Evolutionary conservation across 1,140 invertebrate genomes (phyloP), one percentile per base, ranked within the genome.

Genomic region (Lepidotrigona ventralis): DNA sequence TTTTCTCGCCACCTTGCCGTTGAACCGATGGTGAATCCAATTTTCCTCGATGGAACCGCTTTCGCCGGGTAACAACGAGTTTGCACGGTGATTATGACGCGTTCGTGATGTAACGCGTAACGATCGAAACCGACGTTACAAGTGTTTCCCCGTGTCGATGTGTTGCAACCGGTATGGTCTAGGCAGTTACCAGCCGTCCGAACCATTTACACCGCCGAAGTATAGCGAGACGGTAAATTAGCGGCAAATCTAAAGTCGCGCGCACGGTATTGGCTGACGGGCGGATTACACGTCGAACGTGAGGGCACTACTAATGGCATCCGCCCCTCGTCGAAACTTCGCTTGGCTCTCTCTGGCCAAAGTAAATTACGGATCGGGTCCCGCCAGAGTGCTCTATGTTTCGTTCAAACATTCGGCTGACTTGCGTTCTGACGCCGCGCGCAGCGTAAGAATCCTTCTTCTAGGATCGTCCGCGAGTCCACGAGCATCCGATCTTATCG

Each of bases 161-260:
- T 51, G 69, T 51, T 66, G 29, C 19, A 6, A 6, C 11, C 68
- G 11, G 1, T 2, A 4, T 70, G 12, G 68, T 46, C 68, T 11
- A 11, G 66, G 19, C 23, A 46, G 68, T 70, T 46, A 46, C 39
- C 23, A 14, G 21, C 68, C 33, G 33, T 39, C 53, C 53, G 54
- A 3, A 19, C 12, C 72, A 23, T 82, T 82, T 82, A 58, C 64
- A 26, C 39, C 19, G 73, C n/a, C n/a, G 53, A 75, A 58, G 72
- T 68, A 46, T 26, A 58, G 19, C 33, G 21, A 73, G 79, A 15
- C 19, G 39, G 39, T 77, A 51, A 82, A 78, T 77, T 83, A 71
- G 46, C 53, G 66, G 29, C 39, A 70, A 29, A 78, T 78, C 66
- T 26, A 56, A 78, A 78, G 54, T 70, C 54, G 29, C 53, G 60